Base-by-base conservation (phyloP, 2,113 vertebrate genomes). In the Gymnocephalus cernua region DNA sequence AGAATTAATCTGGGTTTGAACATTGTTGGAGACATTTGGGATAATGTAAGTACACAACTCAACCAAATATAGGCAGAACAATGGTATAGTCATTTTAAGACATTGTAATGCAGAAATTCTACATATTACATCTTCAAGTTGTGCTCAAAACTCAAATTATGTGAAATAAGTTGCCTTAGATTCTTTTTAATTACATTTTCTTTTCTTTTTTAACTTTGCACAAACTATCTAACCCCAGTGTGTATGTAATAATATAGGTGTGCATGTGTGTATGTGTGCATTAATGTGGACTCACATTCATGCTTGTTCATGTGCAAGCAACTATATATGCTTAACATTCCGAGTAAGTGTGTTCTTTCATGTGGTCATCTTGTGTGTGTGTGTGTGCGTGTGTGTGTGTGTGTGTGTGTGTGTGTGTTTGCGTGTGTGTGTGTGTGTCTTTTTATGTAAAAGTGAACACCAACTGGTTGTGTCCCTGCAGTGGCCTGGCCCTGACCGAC, bases 401-500 rank as follows among this genome's bases (percentile, higher is more conserved):
- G 48, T 58, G 53, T 6, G 35, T 58, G 65, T 74, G 72, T 71
- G 68, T 69, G 27, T 32, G 45, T 71, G 58, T 48, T 63, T 7
- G 38, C 16, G 59, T 70, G 53, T 69, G n/a, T 9, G 5, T 27
- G n/a, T 25, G 45, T 58, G 54, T 62, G 4, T 77, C 2, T 59
- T 1, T 69, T 32, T 67, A 73, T 66, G 48, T 44, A 6, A 13
- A 9, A 4, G 35, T 57, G 76, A 70, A 35, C 71, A 79, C 78
- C 86, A 79, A 84, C 87, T 89, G 85, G 83, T 74, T 2, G 32
- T 2, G 74, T 64, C 70, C 83, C 74, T 25, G 77, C 63, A n/a
- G 78, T 58, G 82, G 21, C 78, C 75, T 4, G 41, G 67, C 85
- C 83, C 78, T 85, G 82, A 89, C 82, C 76, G 51, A 23, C 56